Percentiles rank a stretch among this genome's conserved stretches.
phyloP scores from a whole-genome alignment of 2,888 invertebrate genomes.

The Limnephilus marmoratus region DNA sequence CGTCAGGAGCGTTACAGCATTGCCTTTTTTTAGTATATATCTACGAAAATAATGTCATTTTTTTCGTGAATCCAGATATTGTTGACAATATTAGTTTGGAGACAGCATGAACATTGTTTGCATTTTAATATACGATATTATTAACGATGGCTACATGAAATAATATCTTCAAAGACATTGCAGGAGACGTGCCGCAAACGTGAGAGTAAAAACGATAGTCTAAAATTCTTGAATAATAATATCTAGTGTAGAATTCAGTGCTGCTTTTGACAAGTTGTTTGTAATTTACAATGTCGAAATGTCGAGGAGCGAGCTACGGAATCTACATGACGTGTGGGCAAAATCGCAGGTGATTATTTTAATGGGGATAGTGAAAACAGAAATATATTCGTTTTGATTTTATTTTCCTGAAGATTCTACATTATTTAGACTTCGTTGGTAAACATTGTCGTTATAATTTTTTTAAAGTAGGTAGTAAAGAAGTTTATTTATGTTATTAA shows the following conservation, averaged over 20 bases:
- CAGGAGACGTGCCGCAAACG: background rate
- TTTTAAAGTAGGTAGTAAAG: background rate
- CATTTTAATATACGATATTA: background rate
- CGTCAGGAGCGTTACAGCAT: too few relatives aligned
- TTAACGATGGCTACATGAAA: background rate
- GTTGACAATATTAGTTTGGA: too few relatives aligned
- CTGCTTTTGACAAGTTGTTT: background rate
- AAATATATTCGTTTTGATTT: background rate
- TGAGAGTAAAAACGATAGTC: background rate
- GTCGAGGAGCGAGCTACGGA: background rate
- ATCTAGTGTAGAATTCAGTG: background rate
- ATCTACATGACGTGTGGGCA: background rate
- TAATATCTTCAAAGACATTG: background rate
- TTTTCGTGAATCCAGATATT: too few relatives aligned
- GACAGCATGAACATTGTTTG: background rate
- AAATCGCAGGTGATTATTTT: background rate
- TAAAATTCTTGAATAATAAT: background rate
- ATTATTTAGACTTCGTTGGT: background rate
- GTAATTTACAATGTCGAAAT: background rate
- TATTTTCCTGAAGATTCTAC: background rate
- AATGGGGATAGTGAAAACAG: background rate
- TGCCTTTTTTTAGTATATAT: too few relatives aligned
- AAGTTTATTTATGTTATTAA: background rate
- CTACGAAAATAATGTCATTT: too few relatives aligned
- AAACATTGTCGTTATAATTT: background rate